phyloP scores from a whole-genome alignment of 2,797 vertebrate species.

The Spatula versicolor region DNA sequence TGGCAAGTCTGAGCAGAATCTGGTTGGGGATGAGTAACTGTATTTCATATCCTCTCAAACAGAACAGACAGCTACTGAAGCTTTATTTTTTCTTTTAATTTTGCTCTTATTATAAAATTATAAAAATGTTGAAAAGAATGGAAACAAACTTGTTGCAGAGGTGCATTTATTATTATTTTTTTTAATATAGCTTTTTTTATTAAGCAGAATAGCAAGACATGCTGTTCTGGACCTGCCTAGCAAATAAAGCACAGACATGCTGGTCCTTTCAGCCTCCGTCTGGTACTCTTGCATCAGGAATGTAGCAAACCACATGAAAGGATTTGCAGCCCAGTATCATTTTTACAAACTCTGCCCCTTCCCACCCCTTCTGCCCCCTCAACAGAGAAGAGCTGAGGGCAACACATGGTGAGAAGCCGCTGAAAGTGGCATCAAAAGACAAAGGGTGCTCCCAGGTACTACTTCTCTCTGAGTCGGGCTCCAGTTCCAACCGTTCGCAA shows the following conservation, averaged over 20 bases:
- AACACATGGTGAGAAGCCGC: neutral
- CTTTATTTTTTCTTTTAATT: neutral
- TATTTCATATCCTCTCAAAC: neutral
- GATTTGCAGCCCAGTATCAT: neutral
- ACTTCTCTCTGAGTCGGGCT: neutral
- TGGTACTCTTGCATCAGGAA: neutral
- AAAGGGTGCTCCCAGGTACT: neutral
- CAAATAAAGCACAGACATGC: neutral
- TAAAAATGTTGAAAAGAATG: neutral
- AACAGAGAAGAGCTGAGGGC: neutral
- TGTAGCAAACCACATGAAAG: neutral
- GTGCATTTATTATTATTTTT: neutral
- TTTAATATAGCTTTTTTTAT: neutral
- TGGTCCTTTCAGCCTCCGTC: neutral
- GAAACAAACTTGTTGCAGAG: neutral
- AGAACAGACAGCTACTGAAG: neutral
- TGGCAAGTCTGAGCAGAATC: neutral
- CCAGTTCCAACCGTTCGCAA: neutral
- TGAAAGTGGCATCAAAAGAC: neutral
- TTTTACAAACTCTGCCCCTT: neutral
- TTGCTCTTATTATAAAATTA: neutral
- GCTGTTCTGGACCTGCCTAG: neutral
- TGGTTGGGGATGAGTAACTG: neutral
- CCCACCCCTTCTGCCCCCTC: fast-evolving
- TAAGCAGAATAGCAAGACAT: neutral